These are phyloP conservation scores for Pachydiplax longipennis DNA, from an alignment of 2,888 invertebrate genomes.

Conservation along the genomic window DNA sequence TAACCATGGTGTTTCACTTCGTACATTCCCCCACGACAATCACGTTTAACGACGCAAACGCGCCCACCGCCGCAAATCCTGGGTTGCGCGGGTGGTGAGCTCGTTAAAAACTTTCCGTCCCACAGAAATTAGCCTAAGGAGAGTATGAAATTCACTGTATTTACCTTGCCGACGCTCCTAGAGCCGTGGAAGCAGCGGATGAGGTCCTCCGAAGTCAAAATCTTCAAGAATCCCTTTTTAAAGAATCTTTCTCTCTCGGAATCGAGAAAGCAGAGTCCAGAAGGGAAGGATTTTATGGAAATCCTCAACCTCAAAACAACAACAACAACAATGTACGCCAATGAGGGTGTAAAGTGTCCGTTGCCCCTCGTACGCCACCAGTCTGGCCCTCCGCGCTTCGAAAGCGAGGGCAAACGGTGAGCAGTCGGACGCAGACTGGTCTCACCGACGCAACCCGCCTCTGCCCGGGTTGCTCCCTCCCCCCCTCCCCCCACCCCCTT, in stretches of 20 bases:
- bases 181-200: not conserved
- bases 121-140: too few relatives aligned
- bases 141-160: not conserved
- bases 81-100: not conserved
- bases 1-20: not conserved
- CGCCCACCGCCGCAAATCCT: not conserved
- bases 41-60: too few relatives aligned
- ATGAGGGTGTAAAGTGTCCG: not conserved
- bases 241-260: not conserved
- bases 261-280: not conserved
- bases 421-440: constrained; percentile 41
- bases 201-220: not conserved
- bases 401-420: not conserved
- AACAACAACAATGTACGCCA: not conserved
- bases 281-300: not conserved
- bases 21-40: not conserved
- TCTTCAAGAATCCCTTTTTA: not conserved
- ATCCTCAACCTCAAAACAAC: not conserved
- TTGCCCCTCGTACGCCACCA: constrained; percentile 19
- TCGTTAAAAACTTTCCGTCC: not conserved
- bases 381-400: constrained; percentile 15
- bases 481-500: not conserved
- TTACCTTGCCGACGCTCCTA: constrained; percentile 5
- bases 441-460: constrained; percentile 15
- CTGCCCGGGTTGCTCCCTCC: constrained; percentile 17